phyloP scores from a whole-genome alignment of 2,797 vertebrate species.

The Rousettus madagascariensis region DNA sequence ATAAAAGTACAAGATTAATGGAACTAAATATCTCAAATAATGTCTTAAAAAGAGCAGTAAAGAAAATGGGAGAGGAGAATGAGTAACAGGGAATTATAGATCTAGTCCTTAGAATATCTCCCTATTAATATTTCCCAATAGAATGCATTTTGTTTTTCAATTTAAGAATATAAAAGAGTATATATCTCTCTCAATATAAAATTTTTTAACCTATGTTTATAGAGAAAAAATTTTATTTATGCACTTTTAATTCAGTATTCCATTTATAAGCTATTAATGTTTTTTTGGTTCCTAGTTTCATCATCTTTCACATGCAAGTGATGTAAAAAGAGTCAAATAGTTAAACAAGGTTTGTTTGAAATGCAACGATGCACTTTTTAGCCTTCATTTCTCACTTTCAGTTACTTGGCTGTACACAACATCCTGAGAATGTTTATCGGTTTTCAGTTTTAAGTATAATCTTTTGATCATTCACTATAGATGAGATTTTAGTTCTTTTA shows the following conservation, averaged over 20 bases:
- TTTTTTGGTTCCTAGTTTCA: neutral
- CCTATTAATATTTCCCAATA: neutral
- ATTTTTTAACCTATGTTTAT: neutral
- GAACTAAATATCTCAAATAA: neutral
- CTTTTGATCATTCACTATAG: neutral
- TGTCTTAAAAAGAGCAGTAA: neutral
- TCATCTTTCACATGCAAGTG: neutral
- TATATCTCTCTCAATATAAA: neutral
- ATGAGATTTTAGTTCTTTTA: neutral
- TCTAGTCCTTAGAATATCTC: neutral
- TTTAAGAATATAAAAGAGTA: neutral
- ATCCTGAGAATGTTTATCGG: neutral
- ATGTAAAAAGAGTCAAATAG: neutral
- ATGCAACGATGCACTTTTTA: neutral
- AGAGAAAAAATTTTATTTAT: neutral
- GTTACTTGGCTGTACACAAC: neutral
- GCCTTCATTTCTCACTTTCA: neutral
- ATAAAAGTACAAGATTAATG: neutral
- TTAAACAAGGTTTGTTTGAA: neutral
- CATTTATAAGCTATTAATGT: neutral
- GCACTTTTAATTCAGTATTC: neutral
- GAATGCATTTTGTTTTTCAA: neutral
- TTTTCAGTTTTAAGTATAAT: neutral
- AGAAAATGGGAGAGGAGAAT: neutral
- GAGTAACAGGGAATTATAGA: neutral